Evolutionary conservation across 2,888 invertebrate species (phyloP).

Genomic region (Myopa tessellatipennis): DNA sequence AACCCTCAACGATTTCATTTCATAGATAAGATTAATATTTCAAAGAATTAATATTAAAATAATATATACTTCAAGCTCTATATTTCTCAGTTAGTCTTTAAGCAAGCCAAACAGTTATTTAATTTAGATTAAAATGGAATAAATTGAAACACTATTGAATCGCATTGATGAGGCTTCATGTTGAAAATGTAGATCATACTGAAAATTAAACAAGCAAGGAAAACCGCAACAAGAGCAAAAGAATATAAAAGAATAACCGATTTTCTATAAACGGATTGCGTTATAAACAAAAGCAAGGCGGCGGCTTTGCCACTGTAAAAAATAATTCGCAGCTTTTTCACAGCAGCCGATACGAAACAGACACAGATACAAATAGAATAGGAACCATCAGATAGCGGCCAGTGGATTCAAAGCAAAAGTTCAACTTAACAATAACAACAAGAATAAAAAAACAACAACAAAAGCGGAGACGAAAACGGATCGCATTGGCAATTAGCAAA

Average conservation of each 20-base stretch:
- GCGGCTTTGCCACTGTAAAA: conserved; percentile 7
- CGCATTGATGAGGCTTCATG: conserved; percentile 4
- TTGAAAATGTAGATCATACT: background rate
- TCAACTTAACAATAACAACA: too few relatives aligned
- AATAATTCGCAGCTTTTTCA: conserved; percentile 26
- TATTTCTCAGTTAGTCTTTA: too few relatives aligned
- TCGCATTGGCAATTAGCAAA: conserved; percentile 1
- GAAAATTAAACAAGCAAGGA: background rate
- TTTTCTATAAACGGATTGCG: background rate
- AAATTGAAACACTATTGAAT: background rate
- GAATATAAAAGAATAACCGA: background rate
- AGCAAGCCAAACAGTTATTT: background rate
- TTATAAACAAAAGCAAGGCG: conserved; percentile 21
- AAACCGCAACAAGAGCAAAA: conserved; percentile 1
- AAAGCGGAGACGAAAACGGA: background rate
- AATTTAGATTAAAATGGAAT: background rate
- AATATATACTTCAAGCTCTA: too few relatives aligned
- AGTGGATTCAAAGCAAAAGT: too few relatives aligned
- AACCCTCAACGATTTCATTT: too few relatives aligned
- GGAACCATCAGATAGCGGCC: too few relatives aligned
- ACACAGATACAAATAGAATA: conserved; percentile 1
- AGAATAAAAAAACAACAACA: background rate
- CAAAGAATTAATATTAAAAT: too few relatives aligned
- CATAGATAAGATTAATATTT: too few relatives aligned
- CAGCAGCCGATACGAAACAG: background rate